Percentiles rank a stretch among this genome's conserved stretches.
Conservation (phyloP, 2,797 vertebrate genomes). For the Tenualosa thibaudeaui region DNA sequence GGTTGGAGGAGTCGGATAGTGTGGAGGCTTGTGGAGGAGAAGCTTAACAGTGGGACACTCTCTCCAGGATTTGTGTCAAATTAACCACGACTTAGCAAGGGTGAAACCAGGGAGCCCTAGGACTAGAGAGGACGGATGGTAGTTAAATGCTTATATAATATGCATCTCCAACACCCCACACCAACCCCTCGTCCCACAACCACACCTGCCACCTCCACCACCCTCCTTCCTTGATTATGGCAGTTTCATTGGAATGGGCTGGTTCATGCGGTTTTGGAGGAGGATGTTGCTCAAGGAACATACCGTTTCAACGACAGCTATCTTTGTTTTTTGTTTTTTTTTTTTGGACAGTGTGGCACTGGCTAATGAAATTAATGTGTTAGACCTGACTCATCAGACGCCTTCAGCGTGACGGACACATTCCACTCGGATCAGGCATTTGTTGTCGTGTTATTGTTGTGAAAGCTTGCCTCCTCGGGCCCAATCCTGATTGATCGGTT, state of each 20-base stretch:
- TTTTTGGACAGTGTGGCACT: conserved; percentile 19
- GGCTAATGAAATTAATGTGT: conserved; percentile 37
- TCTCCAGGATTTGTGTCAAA: conserved; percentile 70
- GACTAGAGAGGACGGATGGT: neutral
- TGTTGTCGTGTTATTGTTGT: conserved; percentile 35
- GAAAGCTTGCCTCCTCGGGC: conserved; percentile 42
- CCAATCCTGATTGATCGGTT: conserved; percentile 42
- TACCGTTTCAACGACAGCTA: conserved; percentile 6
- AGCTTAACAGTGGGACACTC: conserved; percentile 58
- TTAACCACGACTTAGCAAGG: conserved; percentile 62
- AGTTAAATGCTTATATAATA: conserved; percentile 14
- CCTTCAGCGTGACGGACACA: conserved; percentile 33
- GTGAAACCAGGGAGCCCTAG: conserved; percentile 1
- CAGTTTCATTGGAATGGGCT: neutral
- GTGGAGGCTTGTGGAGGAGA: conserved; percentile 57
- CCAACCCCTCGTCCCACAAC: neutral
- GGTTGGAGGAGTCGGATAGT: conserved; percentile 32
- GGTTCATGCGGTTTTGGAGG: conserved; percentile 8
- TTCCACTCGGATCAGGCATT: conserved; percentile 45
- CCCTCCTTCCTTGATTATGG: neutral
- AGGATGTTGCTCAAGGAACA: conserved; percentile 2
- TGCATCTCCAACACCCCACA: neutral
- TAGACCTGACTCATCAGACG: conserved; percentile 19
- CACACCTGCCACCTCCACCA: neutral
- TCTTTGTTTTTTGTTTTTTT: neutral